Percentiles rank a stretch among this genome's conserved stretches.
Conservation (phyloP, 2,888 invertebrate genomes). For the Danaus chrysippus region DNA sequence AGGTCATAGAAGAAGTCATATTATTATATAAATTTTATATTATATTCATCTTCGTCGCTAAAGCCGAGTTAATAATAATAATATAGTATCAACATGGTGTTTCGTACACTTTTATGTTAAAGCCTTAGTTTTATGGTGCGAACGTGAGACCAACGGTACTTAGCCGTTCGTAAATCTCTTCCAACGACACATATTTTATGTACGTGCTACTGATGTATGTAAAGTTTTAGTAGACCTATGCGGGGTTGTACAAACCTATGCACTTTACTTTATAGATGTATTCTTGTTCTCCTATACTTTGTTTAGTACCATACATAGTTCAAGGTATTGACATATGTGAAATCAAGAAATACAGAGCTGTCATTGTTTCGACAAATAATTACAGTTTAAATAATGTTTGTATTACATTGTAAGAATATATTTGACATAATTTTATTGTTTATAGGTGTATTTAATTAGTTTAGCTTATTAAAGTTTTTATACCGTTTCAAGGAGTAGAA, state of each 20-base stretch:
- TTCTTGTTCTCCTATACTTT: neutral
- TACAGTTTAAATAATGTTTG: no score
- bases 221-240: constrained; percentile 20
- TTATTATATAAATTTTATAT: neutral
- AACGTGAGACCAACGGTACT: constrained; percentile 62
- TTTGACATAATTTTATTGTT: no score
- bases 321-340: no score
- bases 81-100: constrained; percentile 39
- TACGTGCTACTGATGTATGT: constrained; percentile 29
- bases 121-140: constrained; percentile 64
- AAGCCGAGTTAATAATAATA: constrained; percentile 24
- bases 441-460: no score
- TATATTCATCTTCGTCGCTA: constrained; percentile 19
- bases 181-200: constrained; percentile 41
- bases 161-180: constrained; percentile 59
- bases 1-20: no score
- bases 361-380: no score
- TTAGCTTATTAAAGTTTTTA: no score
- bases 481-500: no score
- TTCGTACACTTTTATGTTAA: constrained; percentile 42
- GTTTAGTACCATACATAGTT: no score
- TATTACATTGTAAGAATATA: no score
- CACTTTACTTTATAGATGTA: constrained; percentile 4
- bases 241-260: neutral
- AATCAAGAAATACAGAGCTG: no score